Base-by-base conservation (phyloP, 2,113 vertebrate genomes). In the Ctenodactylus gundi region DNA sequence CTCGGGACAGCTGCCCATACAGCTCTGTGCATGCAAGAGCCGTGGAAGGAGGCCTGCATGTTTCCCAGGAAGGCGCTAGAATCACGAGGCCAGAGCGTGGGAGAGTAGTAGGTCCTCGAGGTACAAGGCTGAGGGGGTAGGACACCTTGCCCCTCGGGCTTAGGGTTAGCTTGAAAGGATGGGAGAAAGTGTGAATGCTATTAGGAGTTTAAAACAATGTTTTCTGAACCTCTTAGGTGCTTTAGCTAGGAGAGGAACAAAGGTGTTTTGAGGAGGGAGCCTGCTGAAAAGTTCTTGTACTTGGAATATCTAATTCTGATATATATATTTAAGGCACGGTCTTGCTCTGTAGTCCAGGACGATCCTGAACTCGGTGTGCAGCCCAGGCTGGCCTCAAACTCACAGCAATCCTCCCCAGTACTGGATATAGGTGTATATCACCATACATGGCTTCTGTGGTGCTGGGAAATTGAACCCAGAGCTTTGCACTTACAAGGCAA, bases 61-160 rank as follows among this genome's bases (percentile, higher is more conserved):
- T 36, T 34, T 49, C 76, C 86, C 34, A 27, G 21, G 46, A 20
- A 53, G n/a, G 41, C 7, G 8, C 25, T 15, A 49, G 31, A 15
- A 41, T 11, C 0, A 5, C 11, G 41, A 70, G 14, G 36, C 12
- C 3, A n/a, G n/a, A n/a, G 0, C 6, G 51, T 51, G 39, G 23
- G 34, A 55, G 17, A 31, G 36, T n/a, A 4, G n/a, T 3, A 31
- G 29, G 34, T 14, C 23, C 29, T 34, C 3, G 25, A 73, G n/a
- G 39, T 7, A 11, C 34, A 9, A 53, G 6, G 14, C 46, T 39
- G 34, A 6, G 29, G 20, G 60, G 9, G 8, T 2, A 14, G 41
- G 57, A 31, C 15, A 7, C 10, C 4, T 25, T 29, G 39, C 64
- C 31, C 55, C 70, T 58, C 25, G 46, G 15, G 11, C 29, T 21